Percentiles rank a stretch among this genome's conserved stretches.
phyloP scores from a whole-genome alignment of 2,113 vertebrate genomes.

The Elephas maximus region DNA sequence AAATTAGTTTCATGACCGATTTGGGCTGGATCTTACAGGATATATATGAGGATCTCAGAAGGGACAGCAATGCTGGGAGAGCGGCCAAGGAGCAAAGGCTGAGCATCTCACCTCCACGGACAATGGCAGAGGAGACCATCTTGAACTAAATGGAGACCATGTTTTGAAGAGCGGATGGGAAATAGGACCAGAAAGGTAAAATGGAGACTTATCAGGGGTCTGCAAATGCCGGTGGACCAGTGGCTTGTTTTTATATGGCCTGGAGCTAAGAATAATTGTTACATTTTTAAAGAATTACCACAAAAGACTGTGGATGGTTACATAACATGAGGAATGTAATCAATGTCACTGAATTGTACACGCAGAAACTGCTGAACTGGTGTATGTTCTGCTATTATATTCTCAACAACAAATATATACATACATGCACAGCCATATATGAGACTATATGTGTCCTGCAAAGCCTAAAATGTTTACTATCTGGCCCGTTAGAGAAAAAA shows the following conservation, averaged over 20 bases:
- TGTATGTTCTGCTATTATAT: neutral
- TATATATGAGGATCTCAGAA: neutral
- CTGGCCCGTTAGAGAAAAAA: neutral
- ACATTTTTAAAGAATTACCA: neutral
- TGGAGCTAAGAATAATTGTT: neutral
- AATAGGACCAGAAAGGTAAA: conserved; percentile 41
- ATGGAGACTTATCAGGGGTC: neutral
- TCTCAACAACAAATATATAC: neutral
- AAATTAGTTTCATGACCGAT: neutral
- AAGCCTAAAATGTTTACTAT: neutral
- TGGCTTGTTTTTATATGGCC: neutral
- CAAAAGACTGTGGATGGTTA: neutral
- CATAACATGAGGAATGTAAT: neutral
- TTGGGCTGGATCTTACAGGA: neutral
- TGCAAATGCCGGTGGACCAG: neutral
- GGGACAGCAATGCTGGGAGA: neutral
- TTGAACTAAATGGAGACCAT: neutral
- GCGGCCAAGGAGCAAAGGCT: neutral
- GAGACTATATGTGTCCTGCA: neutral
- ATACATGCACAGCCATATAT: neutral
- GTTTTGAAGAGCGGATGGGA: neutral
- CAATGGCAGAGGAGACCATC: neutral
- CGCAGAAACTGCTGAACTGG: neutral
- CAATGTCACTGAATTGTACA: neutral
- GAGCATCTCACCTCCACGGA: neutral